Evolutionary conservation across 2,797 vertebrate genomes (phyloP).

Genomic region (Lepilemur septentrionalis): DNA sequence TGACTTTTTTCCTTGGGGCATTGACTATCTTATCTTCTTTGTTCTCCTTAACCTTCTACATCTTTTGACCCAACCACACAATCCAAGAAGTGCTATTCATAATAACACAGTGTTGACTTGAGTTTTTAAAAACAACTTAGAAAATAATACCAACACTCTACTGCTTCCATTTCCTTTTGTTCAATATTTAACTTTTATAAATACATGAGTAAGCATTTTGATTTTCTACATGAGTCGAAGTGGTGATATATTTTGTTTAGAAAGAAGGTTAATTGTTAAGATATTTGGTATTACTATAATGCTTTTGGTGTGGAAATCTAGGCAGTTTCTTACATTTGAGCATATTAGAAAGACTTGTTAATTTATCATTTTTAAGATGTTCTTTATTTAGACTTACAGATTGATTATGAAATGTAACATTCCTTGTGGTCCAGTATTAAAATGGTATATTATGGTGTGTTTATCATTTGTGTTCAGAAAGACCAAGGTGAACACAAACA

Average conservation of each 20-base stretch:
- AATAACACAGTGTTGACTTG: conserved; percentile 25
- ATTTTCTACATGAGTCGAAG: conserved; percentile 34
- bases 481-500: neutral
- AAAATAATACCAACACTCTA: conserved; percentile 67
- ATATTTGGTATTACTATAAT: conserved; percentile 3
- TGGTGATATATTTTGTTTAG: conserved; percentile 49
- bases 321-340: conserved; percentile 24
- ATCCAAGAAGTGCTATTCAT: conserved; percentile 50
- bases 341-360: conserved; percentile 4
- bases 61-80: conserved; percentile 45
- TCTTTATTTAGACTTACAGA: conserved; percentile 33
- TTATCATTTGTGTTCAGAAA: conserved; percentile 38
- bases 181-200: conserved; percentile 57
- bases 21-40: conserved; percentile 51
- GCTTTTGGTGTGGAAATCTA: neutral
- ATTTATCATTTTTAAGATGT: conserved; percentile 20
- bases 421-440: conserved; percentile 37
- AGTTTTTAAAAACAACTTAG: conserved; percentile 59
- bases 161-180: conserved; percentile 72
- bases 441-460: neutral
- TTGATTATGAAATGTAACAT: conserved; percentile 13
- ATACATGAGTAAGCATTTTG: conserved; percentile 17
- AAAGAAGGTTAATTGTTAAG: conserved; percentile 23
- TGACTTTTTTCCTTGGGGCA: neutral
- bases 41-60: conserved; percentile 51